These are phyloP conservation scores for Volucella inflata DNA, from an alignment of 2,888 invertebrate genomes.

Conservation along the genomic window DNA sequence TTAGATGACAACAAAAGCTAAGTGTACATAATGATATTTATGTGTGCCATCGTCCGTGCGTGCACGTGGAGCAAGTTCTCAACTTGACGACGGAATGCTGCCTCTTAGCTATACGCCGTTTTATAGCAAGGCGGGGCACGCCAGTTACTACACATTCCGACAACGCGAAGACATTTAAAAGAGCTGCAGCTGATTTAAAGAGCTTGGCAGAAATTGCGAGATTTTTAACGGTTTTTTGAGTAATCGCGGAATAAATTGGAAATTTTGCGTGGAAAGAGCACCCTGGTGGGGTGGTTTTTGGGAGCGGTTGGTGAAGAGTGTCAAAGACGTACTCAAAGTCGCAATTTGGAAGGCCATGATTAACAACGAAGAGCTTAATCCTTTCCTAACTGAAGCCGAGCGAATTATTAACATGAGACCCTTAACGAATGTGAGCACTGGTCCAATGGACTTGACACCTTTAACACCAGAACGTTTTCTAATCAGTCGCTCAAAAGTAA, in stretches of 20 bases:
- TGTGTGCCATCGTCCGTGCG: constrained; percentile 45
- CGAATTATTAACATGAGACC: constrained; percentile 4
- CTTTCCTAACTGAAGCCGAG: background rate
- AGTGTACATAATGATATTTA: constrained; percentile 50
- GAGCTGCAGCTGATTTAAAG: background rate
- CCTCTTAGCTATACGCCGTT: constrained; percentile 42
- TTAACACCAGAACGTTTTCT: background rate
- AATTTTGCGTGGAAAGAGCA: no score
- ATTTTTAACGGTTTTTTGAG: no score
- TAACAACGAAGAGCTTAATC: constrained; percentile 3
- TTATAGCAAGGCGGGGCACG: constrained; percentile 4
- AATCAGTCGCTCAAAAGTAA: no score
- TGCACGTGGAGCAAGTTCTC: constrained; percentile 47
- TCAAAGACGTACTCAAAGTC: no score
- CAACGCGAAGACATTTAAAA: no score
- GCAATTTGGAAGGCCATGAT: background rate
- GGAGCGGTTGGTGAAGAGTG: no score
- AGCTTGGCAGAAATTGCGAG: background rate
- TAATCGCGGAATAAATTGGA: no score
- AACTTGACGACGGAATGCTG: constrained; percentile 42
- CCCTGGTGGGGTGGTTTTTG: no score
- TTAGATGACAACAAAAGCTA: background rate
- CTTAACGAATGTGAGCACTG: background rate
- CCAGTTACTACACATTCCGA: background rate
- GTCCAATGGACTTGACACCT: background rate